Conservation (phyloP, 2,797 vertebrate genomes). For the Heliangelus exortis region DNA sequence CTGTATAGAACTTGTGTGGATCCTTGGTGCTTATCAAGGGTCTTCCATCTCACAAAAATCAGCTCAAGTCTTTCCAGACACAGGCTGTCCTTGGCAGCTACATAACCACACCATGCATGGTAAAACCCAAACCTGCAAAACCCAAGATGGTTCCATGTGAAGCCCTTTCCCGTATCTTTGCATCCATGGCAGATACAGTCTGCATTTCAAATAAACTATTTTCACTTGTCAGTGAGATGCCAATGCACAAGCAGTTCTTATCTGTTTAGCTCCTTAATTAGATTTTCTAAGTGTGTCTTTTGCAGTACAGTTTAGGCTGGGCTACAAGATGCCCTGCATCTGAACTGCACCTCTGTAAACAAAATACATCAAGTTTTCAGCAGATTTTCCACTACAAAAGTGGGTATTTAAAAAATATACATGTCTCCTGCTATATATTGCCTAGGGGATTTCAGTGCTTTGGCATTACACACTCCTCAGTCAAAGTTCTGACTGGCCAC, state of each 20-base stretch:
- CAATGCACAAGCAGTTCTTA: background rate
- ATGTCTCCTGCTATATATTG: background rate
- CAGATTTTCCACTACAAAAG: background rate
- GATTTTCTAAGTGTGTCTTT: background rate
- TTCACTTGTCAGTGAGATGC: background rate
- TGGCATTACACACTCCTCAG: background rate
- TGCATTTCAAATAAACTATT: background rate
- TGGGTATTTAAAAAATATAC: background rate
- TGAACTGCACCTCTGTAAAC: background rate
- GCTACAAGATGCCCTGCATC: background rate
- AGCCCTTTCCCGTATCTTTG: background rate
- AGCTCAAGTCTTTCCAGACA: background rate
- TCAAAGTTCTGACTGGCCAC: background rate
- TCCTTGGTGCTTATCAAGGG: background rate
- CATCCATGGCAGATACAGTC: background rate
- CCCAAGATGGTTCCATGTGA: background rate
- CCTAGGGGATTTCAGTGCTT: background rate
- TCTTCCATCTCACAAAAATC: background rate
- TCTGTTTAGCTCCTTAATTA: background rate
- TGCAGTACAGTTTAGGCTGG: background rate
- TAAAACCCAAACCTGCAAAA: background rate
- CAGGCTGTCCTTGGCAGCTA: background rate
- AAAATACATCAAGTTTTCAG: background rate
- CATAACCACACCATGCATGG: accelerated
- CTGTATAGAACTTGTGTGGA: background rate